phyloP scores from a whole-genome alignment of 2,888 invertebrate genomes.

The Lissocephala sabroskyi region DNA sequence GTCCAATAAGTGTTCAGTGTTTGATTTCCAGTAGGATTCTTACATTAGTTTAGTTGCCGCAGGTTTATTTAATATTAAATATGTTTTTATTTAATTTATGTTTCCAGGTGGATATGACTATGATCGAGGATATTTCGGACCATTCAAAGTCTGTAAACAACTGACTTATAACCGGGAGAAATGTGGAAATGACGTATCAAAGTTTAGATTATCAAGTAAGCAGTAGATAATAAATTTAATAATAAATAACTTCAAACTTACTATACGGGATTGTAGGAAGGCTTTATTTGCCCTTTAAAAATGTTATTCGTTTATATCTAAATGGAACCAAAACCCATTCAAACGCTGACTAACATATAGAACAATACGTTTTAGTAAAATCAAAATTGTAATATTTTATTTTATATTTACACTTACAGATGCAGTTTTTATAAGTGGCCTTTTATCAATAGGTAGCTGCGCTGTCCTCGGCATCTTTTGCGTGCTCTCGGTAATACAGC shows the following conservation, averaged over 20 bases:
- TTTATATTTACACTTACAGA: constrained; percentile 74
- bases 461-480: constrained; percentile 84
- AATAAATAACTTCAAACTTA: not conserved
- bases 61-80: constrained; percentile 32
- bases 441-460: constrained; percentile 84
- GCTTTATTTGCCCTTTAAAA: too few relatives aligned
- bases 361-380: too few relatives aligned
- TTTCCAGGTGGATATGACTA: constrained; percentile 73
- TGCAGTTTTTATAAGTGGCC: constrained; percentile 86
- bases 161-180: constrained; percentile 86
- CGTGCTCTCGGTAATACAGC: constrained; percentile 84
- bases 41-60: too few relatives aligned
- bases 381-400: too few relatives aligned
- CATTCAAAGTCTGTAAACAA: constrained; percentile 89
- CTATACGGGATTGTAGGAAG: not conserved
- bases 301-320: constrained; percentile 5
- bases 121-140: constrained; percentile 90
- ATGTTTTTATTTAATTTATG: constrained; percentile 10
- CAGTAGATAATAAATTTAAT: not conserved
- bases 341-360: too few relatives aligned
- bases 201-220: constrained; percentile 86
- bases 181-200: constrained; percentile 84
- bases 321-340: too few relatives aligned
- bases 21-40: too few relatives aligned
- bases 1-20: too few relatives aligned